Evolutionary conservation across 2,797 vertebrate genomes (phyloP), one percentile per base, ranked within the genome.

Genomic region (Caiman crocodilus): DNA sequence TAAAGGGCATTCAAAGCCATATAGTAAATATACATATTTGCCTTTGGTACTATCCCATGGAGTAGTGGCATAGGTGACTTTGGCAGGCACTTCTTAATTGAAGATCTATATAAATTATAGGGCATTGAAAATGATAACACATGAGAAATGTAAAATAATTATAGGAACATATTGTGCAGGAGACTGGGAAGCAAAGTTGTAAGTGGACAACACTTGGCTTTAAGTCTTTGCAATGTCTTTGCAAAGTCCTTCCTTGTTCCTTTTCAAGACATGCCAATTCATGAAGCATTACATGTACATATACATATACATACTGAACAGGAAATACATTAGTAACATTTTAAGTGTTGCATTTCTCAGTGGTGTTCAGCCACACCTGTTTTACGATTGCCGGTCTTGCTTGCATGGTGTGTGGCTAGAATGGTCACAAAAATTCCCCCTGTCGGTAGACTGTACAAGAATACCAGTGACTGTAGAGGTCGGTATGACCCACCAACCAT

Each of bases 121-220:
- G 59, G 5, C 16, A 4, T 42, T 90, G 55, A 60, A 77, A 73
- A 20, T 89, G 83, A 89, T 90, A 32, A 6, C 9, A 78, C 5
- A 73, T 30, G 69, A 79, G 57, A 90, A 90, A 92, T 96, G 94
- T 93, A 93, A 88, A 94, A 79, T 14, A 84, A 28, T 63, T 28
- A 26, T 61, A 79, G 76, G 57, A 77, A 26, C 32, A 35, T 60
- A 78, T 78, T 42, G 58, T 60, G 35, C 60, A 35, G 58, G 7
- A 60, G 59, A 21, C 20, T 9, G 76, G 69, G 91, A 89, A 91
- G 80, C 92, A 95, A 93, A 71, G 79, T 56, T 86, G 79, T 90
- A 76, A 81, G 87, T 81, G 87, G 74, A 96, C 91, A 91, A 85
- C 81, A 81, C 20, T 26, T 88, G 69, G 79, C n/a, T 85, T 93